Evolutionary conservation across 2,888 invertebrate species (phyloP).

Genomic region (Andricus curvator): DNA sequence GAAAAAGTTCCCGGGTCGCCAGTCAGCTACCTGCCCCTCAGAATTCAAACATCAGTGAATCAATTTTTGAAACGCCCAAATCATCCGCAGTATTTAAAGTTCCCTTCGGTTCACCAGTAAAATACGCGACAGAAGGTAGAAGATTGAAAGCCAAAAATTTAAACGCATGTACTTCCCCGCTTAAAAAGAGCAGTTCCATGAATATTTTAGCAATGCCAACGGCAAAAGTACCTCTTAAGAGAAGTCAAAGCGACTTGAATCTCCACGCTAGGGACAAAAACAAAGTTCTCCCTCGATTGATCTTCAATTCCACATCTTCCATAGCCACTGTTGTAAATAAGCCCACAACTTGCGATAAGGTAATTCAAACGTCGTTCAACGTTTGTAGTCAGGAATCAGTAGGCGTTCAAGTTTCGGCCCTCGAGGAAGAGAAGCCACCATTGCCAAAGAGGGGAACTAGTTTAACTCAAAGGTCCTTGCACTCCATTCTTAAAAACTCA

Average conservation of each 20-base stretch:
- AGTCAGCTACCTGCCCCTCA: slow-evolving; percentile 39
- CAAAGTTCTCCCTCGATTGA: slow-evolving; percentile 59
- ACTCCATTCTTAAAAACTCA: slow-evolving; percentile 68
- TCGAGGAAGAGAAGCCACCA: slow-evolving; percentile 69
- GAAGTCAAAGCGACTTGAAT: slow-evolving; percentile 75
- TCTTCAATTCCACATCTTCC: slow-evolving; percentile 76
- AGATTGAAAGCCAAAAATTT: slow-evolving; percentile 35
- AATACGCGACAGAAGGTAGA: slow-evolving; percentile 54
- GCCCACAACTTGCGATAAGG: slow-evolving; percentile 72
- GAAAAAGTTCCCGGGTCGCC: slow-evolving; percentile 37
- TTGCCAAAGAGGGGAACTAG: slow-evolving; percentile 70
- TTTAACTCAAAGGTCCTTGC: slow-evolving; percentile 62
- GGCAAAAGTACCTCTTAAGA: slow-evolving; percentile 63
- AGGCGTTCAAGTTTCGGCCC: slow-evolving; percentile 72
- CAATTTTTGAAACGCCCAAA: slow-evolving; percentile 54
- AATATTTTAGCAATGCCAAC: slow-evolving; percentile 64
- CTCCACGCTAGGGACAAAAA: slow-evolving; percentile 66
- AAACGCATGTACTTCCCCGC: slow-evolving; percentile 52
- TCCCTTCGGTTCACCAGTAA: slow-evolving; percentile 51
- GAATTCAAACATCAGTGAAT: slow-evolving; percentile 45
- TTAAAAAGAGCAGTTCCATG: slow-evolving; percentile 75
- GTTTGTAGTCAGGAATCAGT: slow-evolving; percentile 68
- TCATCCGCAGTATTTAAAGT: slow-evolving; percentile 55
- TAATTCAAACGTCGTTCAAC: slow-evolving; percentile 71
- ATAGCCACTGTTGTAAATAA: slow-evolving; percentile 76